Evolutionary conservation across 2,113 vertebrate species (phyloP).

Genomic region (Melanocharis versteri): DNA sequence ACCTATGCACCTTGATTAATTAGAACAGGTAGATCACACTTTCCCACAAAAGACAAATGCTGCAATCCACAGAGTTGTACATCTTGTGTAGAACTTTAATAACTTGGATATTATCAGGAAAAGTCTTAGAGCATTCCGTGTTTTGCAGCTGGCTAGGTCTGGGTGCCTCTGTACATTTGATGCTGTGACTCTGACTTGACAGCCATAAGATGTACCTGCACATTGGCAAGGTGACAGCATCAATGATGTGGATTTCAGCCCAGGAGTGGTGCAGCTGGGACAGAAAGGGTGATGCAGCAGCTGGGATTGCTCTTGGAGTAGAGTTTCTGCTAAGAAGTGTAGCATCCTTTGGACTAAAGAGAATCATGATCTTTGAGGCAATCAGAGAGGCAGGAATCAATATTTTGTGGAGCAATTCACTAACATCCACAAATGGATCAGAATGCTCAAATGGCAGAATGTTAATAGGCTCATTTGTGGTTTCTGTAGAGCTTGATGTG

Average conservation of each 20-base stretch:
- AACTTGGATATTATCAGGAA: neutral
- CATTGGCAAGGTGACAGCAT: neutral
- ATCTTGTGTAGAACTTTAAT: too few relatives aligned
- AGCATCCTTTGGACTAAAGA: neutral
- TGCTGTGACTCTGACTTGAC: neutral
- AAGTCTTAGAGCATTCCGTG: neutral
- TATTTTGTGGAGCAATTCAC: neutral
- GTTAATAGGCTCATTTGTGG: neutral
- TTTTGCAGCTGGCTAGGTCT: neutral
- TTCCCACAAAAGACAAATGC: neutral
- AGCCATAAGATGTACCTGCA: neutral
- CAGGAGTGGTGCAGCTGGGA: neutral
- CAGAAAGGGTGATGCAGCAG: neutral
- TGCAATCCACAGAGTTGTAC: neutral
- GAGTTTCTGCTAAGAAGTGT: neutral
- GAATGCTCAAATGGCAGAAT: neutral
- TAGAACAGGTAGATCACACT: neutral
- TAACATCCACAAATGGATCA: neutral
- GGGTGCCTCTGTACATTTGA: neutral
- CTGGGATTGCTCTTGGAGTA: neutral
- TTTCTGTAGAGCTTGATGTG: conserved; percentile 18
- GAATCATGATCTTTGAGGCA: neutral
- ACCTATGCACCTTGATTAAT: neutral
- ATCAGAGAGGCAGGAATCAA: neutral
- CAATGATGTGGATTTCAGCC: neutral